Percentiles rank a stretch among this genome's conserved stretches.
These are phyloP conservation scores for Gryllus longicercus DNA, from an alignment of 2,888 invertebrate genomes.

Conservation along the genomic window DNA sequence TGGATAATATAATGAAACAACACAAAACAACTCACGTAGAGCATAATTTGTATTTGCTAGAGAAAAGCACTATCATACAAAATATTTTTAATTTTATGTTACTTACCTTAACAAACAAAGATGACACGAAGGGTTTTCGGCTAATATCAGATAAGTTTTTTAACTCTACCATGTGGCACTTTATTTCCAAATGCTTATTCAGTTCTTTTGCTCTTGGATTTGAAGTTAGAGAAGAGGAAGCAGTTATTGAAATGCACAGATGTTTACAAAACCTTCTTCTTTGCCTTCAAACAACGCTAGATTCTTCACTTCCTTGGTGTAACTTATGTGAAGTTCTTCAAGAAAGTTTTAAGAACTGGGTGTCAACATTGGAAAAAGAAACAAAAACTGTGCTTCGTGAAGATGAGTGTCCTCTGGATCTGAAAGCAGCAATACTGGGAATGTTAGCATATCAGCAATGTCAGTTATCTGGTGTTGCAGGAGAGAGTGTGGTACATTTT, in stretches of 20 bases:
- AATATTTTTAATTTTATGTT: constrained; percentile 21
- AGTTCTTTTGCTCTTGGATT: constrained; percentile 29
- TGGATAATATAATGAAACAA: background rate
- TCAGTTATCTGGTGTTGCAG: background rate
- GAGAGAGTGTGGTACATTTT: background rate
- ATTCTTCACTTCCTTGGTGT: too few species aligned
- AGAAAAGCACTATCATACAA: constrained; percentile 24
- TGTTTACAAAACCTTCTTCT: constrained; percentile 11
- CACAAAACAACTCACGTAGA: background rate
- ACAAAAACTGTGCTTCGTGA: too few species aligned
- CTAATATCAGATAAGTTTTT: constrained; percentile 5
- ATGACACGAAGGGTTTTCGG: background rate
- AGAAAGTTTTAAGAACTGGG: background rate
- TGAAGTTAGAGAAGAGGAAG: constrained; percentile 27
- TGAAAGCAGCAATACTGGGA: background rate
- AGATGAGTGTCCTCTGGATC: background rate
- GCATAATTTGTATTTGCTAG: background rate
- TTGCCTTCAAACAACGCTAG: background rate
- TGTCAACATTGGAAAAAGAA: background rate
- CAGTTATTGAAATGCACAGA: constrained; percentile 19
- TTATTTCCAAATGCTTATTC: constrained; percentile 27
- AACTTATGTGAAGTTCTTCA: background rate
- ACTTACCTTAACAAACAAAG: background rate
- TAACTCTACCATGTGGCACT: constrained; percentile 3
- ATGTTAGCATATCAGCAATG: background rate